Percentiles rank a stretch among this genome's conserved stretches.
Evolutionary conservation across 1,140 invertebrate species (phyloP).

Genomic region (Orius insidiosus): DNA sequence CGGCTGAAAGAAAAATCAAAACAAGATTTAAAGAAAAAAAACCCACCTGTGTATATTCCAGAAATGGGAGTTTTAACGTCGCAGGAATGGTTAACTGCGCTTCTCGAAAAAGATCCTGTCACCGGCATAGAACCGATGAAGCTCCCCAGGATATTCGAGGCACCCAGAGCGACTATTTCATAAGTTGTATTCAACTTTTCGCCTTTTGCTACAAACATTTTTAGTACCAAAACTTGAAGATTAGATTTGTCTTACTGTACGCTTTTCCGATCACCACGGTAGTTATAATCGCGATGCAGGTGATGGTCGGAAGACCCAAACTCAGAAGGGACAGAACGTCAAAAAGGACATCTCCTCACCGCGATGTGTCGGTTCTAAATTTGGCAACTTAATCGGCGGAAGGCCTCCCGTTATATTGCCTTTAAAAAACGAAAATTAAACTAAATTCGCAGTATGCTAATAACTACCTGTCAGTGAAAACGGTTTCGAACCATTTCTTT

Average conservation of each 20-base stretch:
- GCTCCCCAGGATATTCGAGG: conserved; percentile 74
- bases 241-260: conserved; percentile 39
- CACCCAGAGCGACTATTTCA: conserved; percentile 60
- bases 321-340: conserved; percentile 46
- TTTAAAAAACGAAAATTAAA: conserved; percentile 16
- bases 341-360: conserved; percentile 30
- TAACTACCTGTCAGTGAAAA: not conserved
- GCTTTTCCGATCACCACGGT: conserved; percentile 77
- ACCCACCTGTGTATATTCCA: conserved; percentile 63
- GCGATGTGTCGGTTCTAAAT: conserved; percentile 35
- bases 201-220: conserved; percentile 36
- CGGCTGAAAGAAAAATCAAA: conserved; percentile 28
- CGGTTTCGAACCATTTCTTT: conserved; percentile 30
- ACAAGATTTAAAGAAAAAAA: conserved; percentile 11
- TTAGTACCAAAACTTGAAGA: not conserved
- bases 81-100: conserved; percentile 82
- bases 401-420: conserved; percentile 30
- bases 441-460: not conserved
- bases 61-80: conserved; percentile 75
- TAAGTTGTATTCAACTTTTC: conserved; percentile 61
- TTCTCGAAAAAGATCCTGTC: conserved; percentile 74
- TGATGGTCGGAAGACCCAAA: conserved; percentile 55
- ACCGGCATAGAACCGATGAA: conserved; percentile 81
- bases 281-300: conserved; percentile 63
- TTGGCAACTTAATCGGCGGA: conserved; percentile 37